These are phyloP conservation scores for Pammene aurita DNA, from an alignment of 2,888 invertebrate genomes.

Conservation along the genomic window DNA sequence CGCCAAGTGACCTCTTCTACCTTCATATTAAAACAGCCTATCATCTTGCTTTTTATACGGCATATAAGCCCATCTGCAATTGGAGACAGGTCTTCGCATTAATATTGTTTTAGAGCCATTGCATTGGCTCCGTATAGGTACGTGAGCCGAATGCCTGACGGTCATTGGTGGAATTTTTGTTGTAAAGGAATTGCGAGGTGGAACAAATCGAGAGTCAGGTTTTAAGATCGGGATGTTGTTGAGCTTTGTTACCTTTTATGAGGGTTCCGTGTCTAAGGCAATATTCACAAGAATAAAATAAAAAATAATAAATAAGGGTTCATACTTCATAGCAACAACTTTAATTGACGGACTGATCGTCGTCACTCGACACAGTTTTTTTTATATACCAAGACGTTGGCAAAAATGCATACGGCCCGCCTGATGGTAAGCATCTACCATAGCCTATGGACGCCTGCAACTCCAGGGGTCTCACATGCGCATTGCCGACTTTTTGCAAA, in stretches of 20 bases:
- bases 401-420: too few species aligned
- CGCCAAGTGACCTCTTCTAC: conserved; percentile 49
- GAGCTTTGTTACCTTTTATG: not conserved
- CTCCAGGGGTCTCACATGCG: too few species aligned
- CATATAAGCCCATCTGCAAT: not conserved
- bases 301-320: too few species aligned
- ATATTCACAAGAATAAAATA: too few species aligned
- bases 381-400: too few species aligned
- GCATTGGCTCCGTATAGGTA: conserved; percentile 49
- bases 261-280: not conserved
- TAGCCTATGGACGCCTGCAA: too few species aligned
- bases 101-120: conserved; percentile 55
- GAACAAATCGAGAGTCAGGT: conserved; percentile 12
- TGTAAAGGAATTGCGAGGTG: conserved; percentile 16
- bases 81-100: conserved; percentile 44
- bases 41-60: not conserved
- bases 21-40: conserved; percentile 27
- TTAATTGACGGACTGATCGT: too few species aligned
- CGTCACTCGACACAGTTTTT: too few species aligned
- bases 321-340: too few species aligned
- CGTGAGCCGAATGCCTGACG: conserved; percentile 51
- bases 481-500: too few species aligned
- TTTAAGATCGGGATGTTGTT: not conserved
- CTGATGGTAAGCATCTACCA: too few species aligned
- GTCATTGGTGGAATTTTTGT: conserved; percentile 32